These are phyloP conservation scores for Acleris cristana DNA, from an alignment of 2,888 invertebrate genomes.

Conservation along the genomic window DNA sequence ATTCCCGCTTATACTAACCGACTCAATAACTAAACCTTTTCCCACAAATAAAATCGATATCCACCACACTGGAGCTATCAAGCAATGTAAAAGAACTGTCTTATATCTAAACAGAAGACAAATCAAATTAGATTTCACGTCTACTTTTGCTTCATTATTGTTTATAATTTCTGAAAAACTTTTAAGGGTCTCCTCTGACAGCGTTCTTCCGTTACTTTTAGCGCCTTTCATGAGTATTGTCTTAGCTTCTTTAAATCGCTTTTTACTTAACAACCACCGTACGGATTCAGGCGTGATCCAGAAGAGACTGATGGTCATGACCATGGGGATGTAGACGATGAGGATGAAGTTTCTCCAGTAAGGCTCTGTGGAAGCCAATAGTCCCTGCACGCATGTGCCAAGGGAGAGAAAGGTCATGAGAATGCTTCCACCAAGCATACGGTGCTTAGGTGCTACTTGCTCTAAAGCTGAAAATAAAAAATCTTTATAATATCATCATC, in stretches of 20 bases:
- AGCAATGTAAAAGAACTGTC: not conserved
- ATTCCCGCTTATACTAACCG: not conserved
- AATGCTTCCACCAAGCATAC: not conserved
- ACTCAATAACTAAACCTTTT: not conserved
- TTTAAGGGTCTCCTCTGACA: constrained; percentile 2
- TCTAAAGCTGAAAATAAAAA: not conserved
- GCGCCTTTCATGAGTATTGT: not conserved
- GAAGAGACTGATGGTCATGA: not conserved
- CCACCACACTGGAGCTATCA: not conserved
- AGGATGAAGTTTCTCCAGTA: constrained; percentile 18
- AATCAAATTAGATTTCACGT: not conserved
- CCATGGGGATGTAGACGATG: not conserved
- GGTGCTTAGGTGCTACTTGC: not conserved
- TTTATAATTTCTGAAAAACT: not conserved
- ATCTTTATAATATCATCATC: no score
- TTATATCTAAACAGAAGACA: not conserved
- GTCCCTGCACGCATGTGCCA: not conserved
- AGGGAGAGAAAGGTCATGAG: not conserved
- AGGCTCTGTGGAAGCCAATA: not conserved
- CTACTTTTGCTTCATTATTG: not conserved
- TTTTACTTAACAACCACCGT: constrained; percentile 9
- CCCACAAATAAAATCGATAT: not conserved
- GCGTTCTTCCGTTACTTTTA: not conserved
- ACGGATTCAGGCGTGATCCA: constrained; percentile 13
- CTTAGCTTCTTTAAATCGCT: constrained; percentile 1